phyloP scores from a whole-genome alignment of 1,140 invertebrate species.

The Aphelinus atriplicis region DNA sequence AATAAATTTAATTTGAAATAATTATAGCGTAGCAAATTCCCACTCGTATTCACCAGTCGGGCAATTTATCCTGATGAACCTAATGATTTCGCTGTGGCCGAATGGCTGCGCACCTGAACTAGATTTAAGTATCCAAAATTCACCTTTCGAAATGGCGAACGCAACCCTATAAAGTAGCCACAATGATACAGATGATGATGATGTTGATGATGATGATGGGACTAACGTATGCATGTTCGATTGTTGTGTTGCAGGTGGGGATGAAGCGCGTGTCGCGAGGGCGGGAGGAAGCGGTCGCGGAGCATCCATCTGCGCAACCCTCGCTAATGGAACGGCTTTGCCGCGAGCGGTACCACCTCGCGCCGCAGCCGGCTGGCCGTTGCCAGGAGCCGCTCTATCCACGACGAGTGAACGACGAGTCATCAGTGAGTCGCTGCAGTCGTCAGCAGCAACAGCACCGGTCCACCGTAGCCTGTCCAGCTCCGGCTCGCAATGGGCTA shows the following conservation, averaged over 20 bases:
- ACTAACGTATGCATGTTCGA: background rate
- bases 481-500: slow-evolving; percentile 24
- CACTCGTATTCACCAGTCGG: too few relatives aligned
- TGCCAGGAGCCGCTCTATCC: slow-evolving; percentile 41
- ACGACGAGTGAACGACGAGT: slow-evolving; percentile 15
- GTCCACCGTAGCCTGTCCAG: slow-evolving; percentile 2
- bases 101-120: background rate
- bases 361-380: slow-evolving; percentile 49
- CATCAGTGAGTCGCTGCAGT: slow-evolving; percentile 27
- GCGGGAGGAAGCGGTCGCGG: slow-evolving; percentile 65
- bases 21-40: too few relatives aligned
- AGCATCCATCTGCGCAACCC: slow-evolving; percentile 60
- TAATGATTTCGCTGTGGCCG: too few relatives aligned
- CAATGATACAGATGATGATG: background rate
- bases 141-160: background rate
- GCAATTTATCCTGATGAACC: too few relatives aligned
- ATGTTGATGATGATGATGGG: background rate
- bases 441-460: slow-evolving; percentile 18
- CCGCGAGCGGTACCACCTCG: slow-evolving; percentile 67
- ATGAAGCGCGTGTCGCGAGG: slow-evolving; percentile 65
- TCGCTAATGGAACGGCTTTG: slow-evolving; percentile 73
- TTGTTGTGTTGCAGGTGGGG: slow-evolving; percentile 57
- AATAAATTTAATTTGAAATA: too few relatives aligned
- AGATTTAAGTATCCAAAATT: background rate
- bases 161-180: background rate